A percentile compares a stretch with the other conserved stretches of the same genome.
Conservation (phyloP, 2,888 invertebrate genomes). For the Shargacucullia verbasci region DNA sequence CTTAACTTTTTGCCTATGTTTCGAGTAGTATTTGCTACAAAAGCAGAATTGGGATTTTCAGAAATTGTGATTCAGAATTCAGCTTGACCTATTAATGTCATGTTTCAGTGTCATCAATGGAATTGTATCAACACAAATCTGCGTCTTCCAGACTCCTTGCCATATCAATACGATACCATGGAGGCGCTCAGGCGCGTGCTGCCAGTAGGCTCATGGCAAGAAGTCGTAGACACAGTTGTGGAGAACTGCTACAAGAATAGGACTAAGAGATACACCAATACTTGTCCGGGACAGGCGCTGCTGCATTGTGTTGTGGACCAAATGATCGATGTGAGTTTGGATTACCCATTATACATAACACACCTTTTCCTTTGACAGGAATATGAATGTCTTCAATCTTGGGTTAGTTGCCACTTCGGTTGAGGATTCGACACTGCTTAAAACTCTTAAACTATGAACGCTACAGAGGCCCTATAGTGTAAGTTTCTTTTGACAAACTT, state of each 20-base stretch:
- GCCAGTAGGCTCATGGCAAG: slow-evolving; percentile 71
- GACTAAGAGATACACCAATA: slow-evolving; percentile 68
- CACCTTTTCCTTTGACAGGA: too few species aligned
- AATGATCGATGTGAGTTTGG: slow-evolving; percentile 70
- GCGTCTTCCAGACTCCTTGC: slow-evolving; percentile 67
- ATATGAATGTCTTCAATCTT: too few species aligned
- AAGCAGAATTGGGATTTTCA: too few species aligned
- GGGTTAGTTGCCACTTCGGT: too few species aligned
- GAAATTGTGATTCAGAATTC: too few species aligned
- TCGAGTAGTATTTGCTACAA: too few species aligned
- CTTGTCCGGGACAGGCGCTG: slow-evolving; percentile 79
- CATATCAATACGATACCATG: slow-evolving; percentile 59
- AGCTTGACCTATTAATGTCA: background rate
- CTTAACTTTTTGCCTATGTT: too few species aligned
- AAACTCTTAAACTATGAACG: too few species aligned
- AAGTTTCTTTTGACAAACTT: too few species aligned
- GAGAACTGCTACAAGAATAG: slow-evolving; percentile 69
- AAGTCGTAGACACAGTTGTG: slow-evolving; percentile 59
- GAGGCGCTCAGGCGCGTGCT: slow-evolving; percentile 59
- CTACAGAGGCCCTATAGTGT: too few species aligned
- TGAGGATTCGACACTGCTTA: too few species aligned
- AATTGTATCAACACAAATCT: slow-evolving; percentile 73
- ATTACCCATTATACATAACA: background rate
- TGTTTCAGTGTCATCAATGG: slow-evolving; percentile 80
- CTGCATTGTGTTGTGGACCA: slow-evolving; percentile 80